Evolutionary conservation across 2,113 vertebrate species (phyloP).

Genomic region (Erythrolamprus reginae): DNA sequence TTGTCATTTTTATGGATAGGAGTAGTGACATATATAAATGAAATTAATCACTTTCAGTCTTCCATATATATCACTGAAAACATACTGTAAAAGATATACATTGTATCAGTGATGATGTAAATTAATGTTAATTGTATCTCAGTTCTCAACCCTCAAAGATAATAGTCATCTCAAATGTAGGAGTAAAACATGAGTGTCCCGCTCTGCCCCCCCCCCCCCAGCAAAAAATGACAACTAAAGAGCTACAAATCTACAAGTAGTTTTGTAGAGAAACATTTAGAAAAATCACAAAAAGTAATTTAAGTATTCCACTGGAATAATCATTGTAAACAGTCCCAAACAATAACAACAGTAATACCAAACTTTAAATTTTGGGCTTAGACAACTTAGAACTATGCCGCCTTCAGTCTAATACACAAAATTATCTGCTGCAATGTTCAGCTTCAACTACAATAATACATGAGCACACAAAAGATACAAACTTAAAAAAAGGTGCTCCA

Average conservation of each 20-base stretch:
- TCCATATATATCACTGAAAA: background rate
- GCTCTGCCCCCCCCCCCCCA: no score
- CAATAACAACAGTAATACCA: background rate
- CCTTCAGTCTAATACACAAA: no score
- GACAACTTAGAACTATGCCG: no score
- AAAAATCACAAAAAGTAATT: background rate
- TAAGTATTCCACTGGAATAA: background rate
- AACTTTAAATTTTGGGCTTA: no score
- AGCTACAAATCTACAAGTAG: background rate
- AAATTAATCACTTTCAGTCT: background rate
- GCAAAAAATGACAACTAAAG: background rate
- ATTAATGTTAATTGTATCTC: slow-evolving; percentile 26
- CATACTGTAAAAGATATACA: slow-evolving; percentile 13
- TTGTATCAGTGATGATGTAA: background rate
- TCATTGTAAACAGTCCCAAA: background rate
- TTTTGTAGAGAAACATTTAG: no score
- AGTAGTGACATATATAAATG: background rate
- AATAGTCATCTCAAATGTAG: slow-evolving; percentile 1
- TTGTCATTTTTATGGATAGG: background rate
- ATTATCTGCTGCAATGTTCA: no score
- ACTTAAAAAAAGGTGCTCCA: no score
- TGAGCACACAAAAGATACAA: no score
- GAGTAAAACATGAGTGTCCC: background rate
- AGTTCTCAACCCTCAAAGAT: slow-evolving; percentile 13
- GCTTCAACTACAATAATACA: no score